Evolutionary conservation across 2,113 vertebrate genomes (phyloP).

Genomic region (Chionomys nivalis): DNA sequence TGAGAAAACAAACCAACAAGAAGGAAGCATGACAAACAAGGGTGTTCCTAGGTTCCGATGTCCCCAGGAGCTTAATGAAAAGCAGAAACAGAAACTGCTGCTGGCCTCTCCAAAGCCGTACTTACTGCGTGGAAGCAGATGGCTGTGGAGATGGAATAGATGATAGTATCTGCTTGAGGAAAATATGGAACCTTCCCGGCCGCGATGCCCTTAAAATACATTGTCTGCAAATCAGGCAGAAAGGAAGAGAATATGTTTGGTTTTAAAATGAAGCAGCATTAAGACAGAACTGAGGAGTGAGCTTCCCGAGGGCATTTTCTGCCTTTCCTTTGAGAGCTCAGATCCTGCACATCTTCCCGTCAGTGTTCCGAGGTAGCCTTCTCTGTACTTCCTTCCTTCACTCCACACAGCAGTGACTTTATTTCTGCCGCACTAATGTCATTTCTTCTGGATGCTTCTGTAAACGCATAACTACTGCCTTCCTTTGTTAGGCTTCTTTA

Average conservation of each 20-base stretch:
- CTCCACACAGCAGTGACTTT: not conserved
- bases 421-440: not conserved
- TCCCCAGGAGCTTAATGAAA: not conserved
- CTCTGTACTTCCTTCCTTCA: not conserved
- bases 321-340: not conserved
- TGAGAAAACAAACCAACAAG: not conserved
- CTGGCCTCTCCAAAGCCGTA: conserved; percentile 68
- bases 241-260: not conserved
- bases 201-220: conserved; percentile 99
- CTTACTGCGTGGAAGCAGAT: conserved; percentile 99
- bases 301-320: not conserved
- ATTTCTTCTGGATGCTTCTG: not conserved
- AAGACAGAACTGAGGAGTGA: not conserved
- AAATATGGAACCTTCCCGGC: conserved; percentile 96
- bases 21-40: not conserved
- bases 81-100: conserved; percentile 22
- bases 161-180: conserved; percentile 95
- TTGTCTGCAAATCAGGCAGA: conserved; percentile 87
- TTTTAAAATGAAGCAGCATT: not conserved
- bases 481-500: not conserved
- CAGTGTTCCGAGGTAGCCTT: not conserved
- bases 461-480: not conserved
- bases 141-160: conserved; percentile 97
- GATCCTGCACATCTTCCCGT: not conserved
- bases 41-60: not conserved